Conservation (phyloP, 1,140 invertebrate genomes). For the Ridgeia piscesae region DNA sequence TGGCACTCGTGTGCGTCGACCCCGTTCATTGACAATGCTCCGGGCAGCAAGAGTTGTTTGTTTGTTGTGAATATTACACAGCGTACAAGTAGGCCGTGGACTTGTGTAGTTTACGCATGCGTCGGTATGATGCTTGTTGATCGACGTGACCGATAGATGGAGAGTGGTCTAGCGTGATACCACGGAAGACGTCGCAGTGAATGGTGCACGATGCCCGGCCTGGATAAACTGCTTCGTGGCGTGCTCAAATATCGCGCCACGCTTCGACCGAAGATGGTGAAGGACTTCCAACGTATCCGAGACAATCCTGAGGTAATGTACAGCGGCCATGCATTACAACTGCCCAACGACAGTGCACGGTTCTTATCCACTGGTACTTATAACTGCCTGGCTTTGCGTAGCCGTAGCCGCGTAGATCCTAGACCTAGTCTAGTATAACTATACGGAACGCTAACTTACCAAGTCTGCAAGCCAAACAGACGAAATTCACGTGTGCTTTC, state of each 20-base stretch:
- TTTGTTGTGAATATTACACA: neutral
- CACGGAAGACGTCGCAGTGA: neutral
- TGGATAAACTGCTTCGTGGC: constrained; percentile 83
- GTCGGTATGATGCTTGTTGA: constrained; percentile 9
- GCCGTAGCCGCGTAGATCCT: no score
- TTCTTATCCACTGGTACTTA: no score
- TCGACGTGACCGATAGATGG: neutral
- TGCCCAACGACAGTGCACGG: neutral
- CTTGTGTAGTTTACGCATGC: neutral
- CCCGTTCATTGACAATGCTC: no score
- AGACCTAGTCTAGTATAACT: no score
- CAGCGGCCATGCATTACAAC: neutral
- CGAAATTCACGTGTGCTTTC: no score
- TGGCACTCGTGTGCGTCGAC: no score
- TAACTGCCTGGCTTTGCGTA: no score
- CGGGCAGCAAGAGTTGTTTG: neutral
- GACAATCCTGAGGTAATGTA: constrained; percentile 78
- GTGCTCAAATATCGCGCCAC: constrained; percentile 84
- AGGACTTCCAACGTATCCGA: constrained; percentile 83
- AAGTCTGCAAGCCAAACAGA: no score
- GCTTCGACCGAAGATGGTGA: constrained; percentile 80
- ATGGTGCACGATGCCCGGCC: constrained; percentile 22
- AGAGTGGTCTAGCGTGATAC: neutral
- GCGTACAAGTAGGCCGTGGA: neutral
- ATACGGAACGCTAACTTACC: no score